Base-by-base conservation (phyloP, 1,140 invertebrate genomes). In the Penaeus vannamei region DNA sequence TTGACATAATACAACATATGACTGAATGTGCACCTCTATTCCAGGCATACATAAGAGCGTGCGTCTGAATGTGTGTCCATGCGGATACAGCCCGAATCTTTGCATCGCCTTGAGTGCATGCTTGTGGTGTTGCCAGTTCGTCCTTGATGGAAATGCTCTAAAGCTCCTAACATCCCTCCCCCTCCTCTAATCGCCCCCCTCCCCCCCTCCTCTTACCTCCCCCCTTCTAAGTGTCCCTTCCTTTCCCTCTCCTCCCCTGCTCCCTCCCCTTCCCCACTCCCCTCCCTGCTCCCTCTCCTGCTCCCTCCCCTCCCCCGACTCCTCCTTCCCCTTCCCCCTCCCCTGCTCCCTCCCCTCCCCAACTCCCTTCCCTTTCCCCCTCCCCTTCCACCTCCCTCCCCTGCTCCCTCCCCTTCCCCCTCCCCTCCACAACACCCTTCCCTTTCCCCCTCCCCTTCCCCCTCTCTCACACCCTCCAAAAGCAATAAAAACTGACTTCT, bases 91-190 rank as follows among this genome's bases (percentile, higher is more conserved):
- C 14, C 46, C 5, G 36, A 36, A 36, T 2, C 36, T 36, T 53
- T 53, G 46, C 46, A 53, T 53, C 14, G 46, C 46, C 46, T 53
- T 53, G 46, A 53, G 46, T 53, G 46, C 46, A 53, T 53, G 46
- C 46, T 53, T 53, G 46, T 53, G 46, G 46, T 53, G 46, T 53
- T 53, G 46, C 46, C 46, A 14, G 0, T 69, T 8, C 66, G n/a
- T 69, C 66, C 66, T 69, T 69, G n/a, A 32, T 69, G 66, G 66
- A n/a, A 26, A n/a, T 69, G 66, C 29, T 32, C 66, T 69, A 32
- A 19, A 69, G n/a, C 66, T 69, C 66, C 29, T 69, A 26, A 26
- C 66, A 69, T 32, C 17, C 66, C 29, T 69, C 29, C 66, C 20
- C 66, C 66, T 14, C 29, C n/a, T 32, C 66, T 32, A 69, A 32